Evolutionary conservation across 2,113 vertebrate species (phyloP).

Genomic region (Rattus norvegicus): GRCr8 NC_086025.1:47374001-47374500

Average conservation of each 20-base stretch:
- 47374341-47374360: no score
- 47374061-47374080: constrained; percentile 84
- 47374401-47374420: no score
- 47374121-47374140: constrained; percentile 84
- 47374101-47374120: constrained; percentile 80
- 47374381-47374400: no score
- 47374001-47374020: constrained; percentile 80
- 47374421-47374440: no score
- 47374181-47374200: constrained; percentile 80
- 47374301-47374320: no score
- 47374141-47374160: constrained; percentile 81
- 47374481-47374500: no score
- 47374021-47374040: constrained; percentile 82
- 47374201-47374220: constrained; percentile 72
- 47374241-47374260: constrained; percentile 25
- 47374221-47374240: constrained; percentile 43
- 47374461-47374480: no score
- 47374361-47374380: no score
- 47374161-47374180: constrained; percentile 73
- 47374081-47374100: constrained; percentile 84
- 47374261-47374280: no score
- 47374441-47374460: no score
- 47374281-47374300: no score
- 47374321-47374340: no score
- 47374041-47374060: constrained; percentile 84